Conservation (phyloP, 2,888 invertebrate species). For the Dasypogon diadema region DNA sequence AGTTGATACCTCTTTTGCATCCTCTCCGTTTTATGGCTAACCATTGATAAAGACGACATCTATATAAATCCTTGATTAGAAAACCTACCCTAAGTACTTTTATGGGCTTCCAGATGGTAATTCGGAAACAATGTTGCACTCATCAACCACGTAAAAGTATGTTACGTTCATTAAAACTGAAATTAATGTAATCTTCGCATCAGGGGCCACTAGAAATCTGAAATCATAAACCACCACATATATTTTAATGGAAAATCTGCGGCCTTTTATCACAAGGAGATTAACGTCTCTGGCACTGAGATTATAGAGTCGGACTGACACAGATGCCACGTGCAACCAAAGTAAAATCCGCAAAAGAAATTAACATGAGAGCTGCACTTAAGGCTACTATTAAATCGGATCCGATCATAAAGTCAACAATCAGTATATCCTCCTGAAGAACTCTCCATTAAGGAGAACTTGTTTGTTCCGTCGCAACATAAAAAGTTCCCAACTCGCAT, state of each 20-base stretch:
- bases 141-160: slow-evolving; percentile 1
- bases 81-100: not conserved
- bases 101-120: not conserved
- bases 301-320: not conserved
- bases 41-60: too few relatives aligned
- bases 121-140: not conserved
- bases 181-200: slow-evolving; percentile 16
- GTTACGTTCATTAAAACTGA: slow-evolving; percentile 22
- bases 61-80: too few relatives aligned
- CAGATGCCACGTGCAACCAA: slow-evolving; percentile 19
- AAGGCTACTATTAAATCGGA: slow-evolving; percentile 25
- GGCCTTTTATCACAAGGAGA: slow-evolving; percentile 28
- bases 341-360: slow-evolving; percentile 5
- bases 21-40: too few relatives aligned
- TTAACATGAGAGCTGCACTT: not conserved
- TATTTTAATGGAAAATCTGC: slow-evolving; percentile 20
- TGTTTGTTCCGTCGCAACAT: not conserved
- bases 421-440: not conserved
- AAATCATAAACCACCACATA: slow-evolving; percentile 27
- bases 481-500: not conserved
- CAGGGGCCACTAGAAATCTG: slow-evolving; percentile 31
- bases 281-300: not conserved
- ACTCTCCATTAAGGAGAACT: not conserved
- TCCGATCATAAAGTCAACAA: slow-evolving; percentile 24
- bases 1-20: too few relatives aligned